phyloP scores from a whole-genome alignment of 2,797 vertebrate genomes.

The Limnodromus scolopaceus region DNA sequence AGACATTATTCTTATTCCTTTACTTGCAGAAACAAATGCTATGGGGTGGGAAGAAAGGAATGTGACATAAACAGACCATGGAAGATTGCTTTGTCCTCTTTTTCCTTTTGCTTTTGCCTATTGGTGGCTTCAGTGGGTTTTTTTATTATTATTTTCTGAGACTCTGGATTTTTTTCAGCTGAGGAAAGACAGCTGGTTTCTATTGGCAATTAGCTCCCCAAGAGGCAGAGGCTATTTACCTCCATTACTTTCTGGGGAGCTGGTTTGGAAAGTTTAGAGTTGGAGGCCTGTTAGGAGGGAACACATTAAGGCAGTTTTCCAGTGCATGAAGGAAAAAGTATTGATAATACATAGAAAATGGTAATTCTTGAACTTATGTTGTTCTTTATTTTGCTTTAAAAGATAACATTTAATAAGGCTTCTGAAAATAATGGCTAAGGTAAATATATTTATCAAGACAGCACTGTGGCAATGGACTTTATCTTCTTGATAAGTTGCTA shows the following conservation, averaged over 20 bases:
- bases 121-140: neutral
- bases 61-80: neutral
- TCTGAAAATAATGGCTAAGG: accelerated
- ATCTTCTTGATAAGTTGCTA: neutral
- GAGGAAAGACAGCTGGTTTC: neutral
- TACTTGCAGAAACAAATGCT: neutral
- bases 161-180: neutral
- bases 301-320: accelerated
- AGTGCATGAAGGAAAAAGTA: accelerated
- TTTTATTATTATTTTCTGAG: neutral
- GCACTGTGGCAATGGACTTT: accelerated
- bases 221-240: neutral
- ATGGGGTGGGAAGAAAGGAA: neutral
- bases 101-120: neutral
- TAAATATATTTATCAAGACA: accelerated
- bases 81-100: neutral
- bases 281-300: accelerated
- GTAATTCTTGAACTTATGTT: accelerated
- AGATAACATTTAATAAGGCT: accelerated
- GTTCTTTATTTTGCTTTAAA: accelerated
- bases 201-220: neutral
- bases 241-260: accelerated
- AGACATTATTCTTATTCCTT: neutral
- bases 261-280: neutral
- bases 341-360: accelerated